Evolutionary conservation across 2,888 invertebrate species (phyloP), one percentile per base, ranked within the genome.

Genomic region (Mayetiola destructor): DNA sequence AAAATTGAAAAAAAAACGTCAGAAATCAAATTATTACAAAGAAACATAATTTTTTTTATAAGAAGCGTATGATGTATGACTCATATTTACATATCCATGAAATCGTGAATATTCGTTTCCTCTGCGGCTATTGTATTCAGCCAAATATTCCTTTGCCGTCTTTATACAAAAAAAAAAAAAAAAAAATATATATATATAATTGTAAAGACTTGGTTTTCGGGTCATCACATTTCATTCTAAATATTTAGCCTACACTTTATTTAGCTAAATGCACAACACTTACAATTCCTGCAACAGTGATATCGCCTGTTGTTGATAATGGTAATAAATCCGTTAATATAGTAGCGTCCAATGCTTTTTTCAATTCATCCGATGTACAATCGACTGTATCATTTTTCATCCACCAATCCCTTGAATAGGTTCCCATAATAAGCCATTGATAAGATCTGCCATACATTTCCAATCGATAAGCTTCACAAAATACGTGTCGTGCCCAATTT

Each of bases 381-480:
- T 83, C 82, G 1, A 79, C 77, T 61, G 78, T 76, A 66, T 68
- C 61, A 59, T 80, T 80, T 48, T 48, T 48, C 29, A 27, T 14
- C 89, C 89, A 90, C 81, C 85, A 85, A 56, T 79, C 74, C 58
- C 78, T 79, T 55, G 84, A 80, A 69, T 88, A 91, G 12, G 89
- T 88, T 3, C 92, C 93, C 75, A 91, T 86, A 27, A 96, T 85
- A 1, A 96, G 80, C 95, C 95, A 95, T 63, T 95, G 93, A 75
- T 93, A 94, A 59, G 91, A 87, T 6, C 89, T 78, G 0, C 95
- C 95, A 69, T 81, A 91, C 86, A 95, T 87, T 61, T 86, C 86
- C 61, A 87, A 72, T 63, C 85, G 85, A 69, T 83, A 85, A 55
- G 90, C 91, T 68, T 90, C 88, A 69, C 91, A 92, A 69, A 91